These are phyloP conservation scores for Xiphorhynchus erythropygius DNA, from an alignment of 2,797 vertebrate species.

Conservation along the genomic window DNA sequence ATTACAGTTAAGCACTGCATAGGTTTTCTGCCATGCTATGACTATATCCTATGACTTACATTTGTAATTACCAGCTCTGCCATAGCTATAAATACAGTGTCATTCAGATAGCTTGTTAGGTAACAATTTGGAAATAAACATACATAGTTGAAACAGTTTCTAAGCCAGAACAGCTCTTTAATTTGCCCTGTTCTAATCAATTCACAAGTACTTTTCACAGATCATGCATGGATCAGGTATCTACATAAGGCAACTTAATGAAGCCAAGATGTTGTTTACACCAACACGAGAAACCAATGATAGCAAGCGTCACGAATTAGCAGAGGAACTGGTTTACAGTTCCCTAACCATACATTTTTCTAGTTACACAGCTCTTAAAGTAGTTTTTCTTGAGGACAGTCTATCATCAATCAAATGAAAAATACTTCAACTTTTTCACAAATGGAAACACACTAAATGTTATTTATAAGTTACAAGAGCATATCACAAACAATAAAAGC, in stretches of 20 bases:
- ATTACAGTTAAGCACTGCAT: not conserved
- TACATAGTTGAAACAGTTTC: not conserved
- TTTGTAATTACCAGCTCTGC: constrained; percentile 29
- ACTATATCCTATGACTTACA: not conserved
- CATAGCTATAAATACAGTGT: not conserved
- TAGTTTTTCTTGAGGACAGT: not conserved
- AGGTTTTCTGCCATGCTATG: not conserved
- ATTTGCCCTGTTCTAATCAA: not conserved
- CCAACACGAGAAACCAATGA: not conserved
- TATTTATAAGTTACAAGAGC: not conserved
- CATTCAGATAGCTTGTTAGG: not conserved
- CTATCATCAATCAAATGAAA: constrained; percentile 8
- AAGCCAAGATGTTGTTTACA: constrained; percentile 49
- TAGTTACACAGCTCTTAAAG: not conserved
- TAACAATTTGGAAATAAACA: not conserved
- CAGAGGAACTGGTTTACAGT: not conserved
- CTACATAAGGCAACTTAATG: constrained; percentile 26
- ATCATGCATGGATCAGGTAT: constrained; percentile 16
- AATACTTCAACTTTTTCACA: not conserved
- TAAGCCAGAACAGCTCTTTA: not conserved
- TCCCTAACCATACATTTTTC: not conserved
- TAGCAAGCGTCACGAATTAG: constrained; percentile 16
- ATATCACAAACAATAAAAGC: not conserved
- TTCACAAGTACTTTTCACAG: not conserved
- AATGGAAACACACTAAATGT: not conserved